These are phyloP conservation scores for Hypomecis atomaria DNA, from an alignment of 2,888 invertebrate species.

Conservation along the genomic window DNA sequence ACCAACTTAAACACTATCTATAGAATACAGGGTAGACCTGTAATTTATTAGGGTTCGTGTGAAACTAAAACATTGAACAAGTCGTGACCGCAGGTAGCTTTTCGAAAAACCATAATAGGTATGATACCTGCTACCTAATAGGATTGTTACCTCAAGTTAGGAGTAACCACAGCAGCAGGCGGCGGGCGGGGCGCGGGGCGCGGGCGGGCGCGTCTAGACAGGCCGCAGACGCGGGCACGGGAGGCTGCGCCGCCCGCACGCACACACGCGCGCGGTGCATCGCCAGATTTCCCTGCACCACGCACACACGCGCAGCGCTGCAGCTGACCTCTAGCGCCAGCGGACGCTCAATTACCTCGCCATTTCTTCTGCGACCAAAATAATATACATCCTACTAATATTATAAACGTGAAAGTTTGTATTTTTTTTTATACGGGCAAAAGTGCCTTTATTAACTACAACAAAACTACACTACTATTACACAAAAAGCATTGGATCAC, in stretches of 20 bases:
- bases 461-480: too few relatives aligned
- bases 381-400: too few relatives aligned
- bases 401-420: too few relatives aligned
- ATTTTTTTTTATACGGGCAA: too few relatives aligned
- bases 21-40: not conserved
- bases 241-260: conserved; percentile 78
- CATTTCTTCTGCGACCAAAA: too few relatives aligned
- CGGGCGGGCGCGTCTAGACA: conserved; percentile 77
- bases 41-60: not conserved
- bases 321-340: conserved; percentile 66
- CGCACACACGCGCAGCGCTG: conserved; percentile 47
- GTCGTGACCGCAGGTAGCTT: conserved; percentile 17
- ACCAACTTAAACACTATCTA: too few relatives aligned
- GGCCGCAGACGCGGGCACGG: conserved; percentile 82
- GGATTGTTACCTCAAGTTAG: conserved; percentile 47
- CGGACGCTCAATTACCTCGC: conserved; percentile 56
- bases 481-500: too few relatives aligned
- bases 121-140: conserved; percentile 51
- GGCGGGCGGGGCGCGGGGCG: conserved; percentile 45
- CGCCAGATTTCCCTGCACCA: conserved; percentile 58
- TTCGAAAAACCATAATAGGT: conserved; percentile 31
- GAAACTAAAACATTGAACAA: conserved; percentile 4
- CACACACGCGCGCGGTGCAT: conserved; percentile 67
- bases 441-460: too few relatives aligned
- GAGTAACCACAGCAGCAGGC: conserved; percentile 45